Evolutionary conservation across 1,140 invertebrate genomes (phyloP).

Genomic region (Trypoxylus dichotomus): DNA sequence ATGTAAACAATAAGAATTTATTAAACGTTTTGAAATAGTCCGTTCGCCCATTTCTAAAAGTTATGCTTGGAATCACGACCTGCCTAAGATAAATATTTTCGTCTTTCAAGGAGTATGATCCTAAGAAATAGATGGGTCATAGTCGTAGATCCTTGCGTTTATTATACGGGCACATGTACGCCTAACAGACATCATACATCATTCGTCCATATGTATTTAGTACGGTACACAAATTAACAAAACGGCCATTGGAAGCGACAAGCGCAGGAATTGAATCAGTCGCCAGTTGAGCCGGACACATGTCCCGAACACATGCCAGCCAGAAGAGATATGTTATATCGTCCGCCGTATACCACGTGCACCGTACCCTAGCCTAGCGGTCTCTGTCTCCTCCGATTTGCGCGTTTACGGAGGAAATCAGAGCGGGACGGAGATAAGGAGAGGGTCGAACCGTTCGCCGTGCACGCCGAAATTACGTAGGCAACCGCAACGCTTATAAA

Average conservation of each 20-base stretch:
- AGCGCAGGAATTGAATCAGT: not conserved
- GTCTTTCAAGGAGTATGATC: too few species aligned
- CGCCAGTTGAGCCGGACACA: not conserved
- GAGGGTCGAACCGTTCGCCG: not conserved
- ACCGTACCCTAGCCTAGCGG: not conserved
- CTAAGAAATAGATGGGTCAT: too few species aligned
- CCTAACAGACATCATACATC: not conserved
- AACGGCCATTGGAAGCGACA: not conserved
- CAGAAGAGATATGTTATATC: not conserved
- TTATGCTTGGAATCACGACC: too few species aligned
- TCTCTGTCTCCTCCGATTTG: not conserved
- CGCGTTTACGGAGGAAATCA: not conserved
- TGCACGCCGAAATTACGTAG: not conserved
- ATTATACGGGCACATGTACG: not conserved
- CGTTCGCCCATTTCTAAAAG: too few species aligned
- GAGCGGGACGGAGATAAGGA: too few species aligned
- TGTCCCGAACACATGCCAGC: not conserved
- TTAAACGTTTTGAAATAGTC: too few species aligned
- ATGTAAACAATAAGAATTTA: too few species aligned
- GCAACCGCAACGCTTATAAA: constrained; percentile 5
- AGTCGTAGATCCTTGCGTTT: too few species aligned
- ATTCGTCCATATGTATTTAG: not conserved
- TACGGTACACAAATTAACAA: not conserved
- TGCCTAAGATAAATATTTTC: too few species aligned
- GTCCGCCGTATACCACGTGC: not conserved